phyloP scores from a whole-genome alignment of 2,888 invertebrate species.

The Ecliptopera silaceata region DNA sequence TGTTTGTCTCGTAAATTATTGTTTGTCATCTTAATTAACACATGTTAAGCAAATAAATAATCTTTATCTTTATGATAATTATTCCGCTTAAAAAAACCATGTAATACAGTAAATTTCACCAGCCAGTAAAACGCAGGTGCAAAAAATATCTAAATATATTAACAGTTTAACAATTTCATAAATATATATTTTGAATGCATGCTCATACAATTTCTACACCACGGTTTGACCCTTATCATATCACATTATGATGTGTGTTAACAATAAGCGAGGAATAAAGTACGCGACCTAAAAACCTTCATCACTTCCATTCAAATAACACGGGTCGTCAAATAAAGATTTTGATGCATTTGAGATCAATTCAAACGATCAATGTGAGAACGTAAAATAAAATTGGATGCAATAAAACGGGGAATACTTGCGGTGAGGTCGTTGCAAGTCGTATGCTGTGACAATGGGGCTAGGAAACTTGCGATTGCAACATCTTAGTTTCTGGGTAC shows the following conservation, averaged over 20 bases:
- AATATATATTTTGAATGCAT: no score
- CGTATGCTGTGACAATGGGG: conserved; percentile 47
- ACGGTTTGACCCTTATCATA: conserved; percentile 43
- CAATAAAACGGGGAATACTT: conserved; percentile 70
- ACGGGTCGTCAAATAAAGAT: conserved; percentile 55
- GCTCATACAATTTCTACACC: conserved; percentile 16
- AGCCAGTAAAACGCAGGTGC: no score
- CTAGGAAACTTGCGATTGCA: neutral
- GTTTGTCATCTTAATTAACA: no score
- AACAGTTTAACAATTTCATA: no score
- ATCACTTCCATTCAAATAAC: conserved; percentile 42
- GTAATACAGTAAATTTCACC: no score
- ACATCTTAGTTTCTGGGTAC: no score
- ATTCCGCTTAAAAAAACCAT: no score
- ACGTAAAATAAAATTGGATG: conserved; percentile 75
- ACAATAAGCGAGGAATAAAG: neutral
- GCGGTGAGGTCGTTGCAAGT: conserved; percentile 56
- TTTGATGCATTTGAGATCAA: conserved; percentile 60
- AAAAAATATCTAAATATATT: no score
- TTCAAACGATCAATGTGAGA: conserved; percentile 58
- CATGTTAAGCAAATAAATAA: no score
- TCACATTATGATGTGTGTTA: conserved; percentile 21
- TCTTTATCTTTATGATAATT: no score
- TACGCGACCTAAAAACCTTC: conserved; percentile 26
- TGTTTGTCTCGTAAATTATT: no score